Evolutionary conservation across 1,140 invertebrate genomes (phyloP).

Genomic region (Drosophila tsacasi): DNA sequence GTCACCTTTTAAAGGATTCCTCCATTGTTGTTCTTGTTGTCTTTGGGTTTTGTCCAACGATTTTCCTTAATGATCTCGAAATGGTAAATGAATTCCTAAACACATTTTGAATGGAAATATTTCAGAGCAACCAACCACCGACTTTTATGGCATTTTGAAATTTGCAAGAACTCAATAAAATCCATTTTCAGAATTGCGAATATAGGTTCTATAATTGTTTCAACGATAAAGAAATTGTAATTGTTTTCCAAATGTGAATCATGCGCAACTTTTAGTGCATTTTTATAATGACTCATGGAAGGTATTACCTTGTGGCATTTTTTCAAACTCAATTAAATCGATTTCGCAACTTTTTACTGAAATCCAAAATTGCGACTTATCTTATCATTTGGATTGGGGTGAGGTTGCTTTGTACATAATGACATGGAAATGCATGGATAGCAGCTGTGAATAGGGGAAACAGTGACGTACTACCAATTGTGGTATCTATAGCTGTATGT

Average conservation of each 20-base stretch:
- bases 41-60: slow-evolving; percentile 9
- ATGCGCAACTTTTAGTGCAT: background rate
- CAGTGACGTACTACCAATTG: background rate
- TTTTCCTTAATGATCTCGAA: slow-evolving; percentile 51
- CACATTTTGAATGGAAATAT: slow-evolving; percentile 40
- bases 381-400: slow-evolving; percentile 51
- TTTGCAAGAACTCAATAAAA: slow-evolving; percentile 31
- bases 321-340: slow-evolving; percentile 5
- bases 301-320: background rate
- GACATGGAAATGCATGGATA: slow-evolving; percentile 48
- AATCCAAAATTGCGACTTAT: slow-evolving; percentile 45
- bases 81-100: slow-evolving; percentile 43
- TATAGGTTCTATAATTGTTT: slow-evolving; percentile 7
- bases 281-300: slow-evolving; percentile 1
- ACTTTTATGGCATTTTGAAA: slow-evolving; percentile 32
- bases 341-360: slow-evolving; percentile 20
- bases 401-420: slow-evolving; percentile 1
- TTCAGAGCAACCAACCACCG: slow-evolving; percentile 2
- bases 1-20: slow-evolving; percentile 41
- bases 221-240: too few relatives aligned
- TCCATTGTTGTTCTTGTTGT: slow-evolving; percentile 38
- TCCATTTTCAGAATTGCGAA: slow-evolving; percentile 5
- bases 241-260: too few relatives aligned
- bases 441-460: slow-evolving; percentile 10
- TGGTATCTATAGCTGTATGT: background rate